A percentile compares a stretch with the other conserved stretches of the same genome.
These are phyloP conservation scores for Penaeus japonicus DNA, from an alignment of 1,140 invertebrate species.

Conservation along the genomic window DNA sequence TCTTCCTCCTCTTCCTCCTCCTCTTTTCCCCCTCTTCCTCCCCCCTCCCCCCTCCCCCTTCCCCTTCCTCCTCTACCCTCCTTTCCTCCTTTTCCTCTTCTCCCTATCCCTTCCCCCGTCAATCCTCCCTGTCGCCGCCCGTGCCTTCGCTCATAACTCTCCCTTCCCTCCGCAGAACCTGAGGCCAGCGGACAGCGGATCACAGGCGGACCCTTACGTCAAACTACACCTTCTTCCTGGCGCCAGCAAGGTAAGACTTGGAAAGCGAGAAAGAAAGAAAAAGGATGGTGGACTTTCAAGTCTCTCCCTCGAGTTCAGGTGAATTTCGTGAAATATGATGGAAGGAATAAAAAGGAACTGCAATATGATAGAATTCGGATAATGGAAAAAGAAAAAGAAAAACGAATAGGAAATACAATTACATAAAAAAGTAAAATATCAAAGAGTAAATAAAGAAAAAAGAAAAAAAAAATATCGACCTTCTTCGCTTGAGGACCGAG, in stretches of 20 bases:
- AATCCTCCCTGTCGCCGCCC: neutral
- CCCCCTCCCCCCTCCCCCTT: neutral
- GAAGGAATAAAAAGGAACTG: no score
- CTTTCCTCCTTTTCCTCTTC: neutral
- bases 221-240: constrained; percentile 70
- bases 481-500: no score
- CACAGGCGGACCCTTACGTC: constrained; percentile 70
- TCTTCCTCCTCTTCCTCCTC: neutral
- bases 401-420: no score
- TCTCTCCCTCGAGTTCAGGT: no score
- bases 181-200: constrained; percentile 62
- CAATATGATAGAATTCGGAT: no score
- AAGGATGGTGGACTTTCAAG: no score
- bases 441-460: no score
- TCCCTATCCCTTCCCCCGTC: neutral
- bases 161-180: constrained; percentile 32
- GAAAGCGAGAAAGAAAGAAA: neutral
- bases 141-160: neutral
- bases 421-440: no score
- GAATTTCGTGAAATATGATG: no score
- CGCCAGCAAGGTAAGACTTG: constrained; percentile 65
- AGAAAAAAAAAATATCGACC: no score
- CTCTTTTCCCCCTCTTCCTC: neutral
- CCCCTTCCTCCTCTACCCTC: neutral
- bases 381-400: no score